phyloP scores from a whole-genome alignment of 2,113 vertebrate genomes.

The Dipodomys merriami region DNA sequence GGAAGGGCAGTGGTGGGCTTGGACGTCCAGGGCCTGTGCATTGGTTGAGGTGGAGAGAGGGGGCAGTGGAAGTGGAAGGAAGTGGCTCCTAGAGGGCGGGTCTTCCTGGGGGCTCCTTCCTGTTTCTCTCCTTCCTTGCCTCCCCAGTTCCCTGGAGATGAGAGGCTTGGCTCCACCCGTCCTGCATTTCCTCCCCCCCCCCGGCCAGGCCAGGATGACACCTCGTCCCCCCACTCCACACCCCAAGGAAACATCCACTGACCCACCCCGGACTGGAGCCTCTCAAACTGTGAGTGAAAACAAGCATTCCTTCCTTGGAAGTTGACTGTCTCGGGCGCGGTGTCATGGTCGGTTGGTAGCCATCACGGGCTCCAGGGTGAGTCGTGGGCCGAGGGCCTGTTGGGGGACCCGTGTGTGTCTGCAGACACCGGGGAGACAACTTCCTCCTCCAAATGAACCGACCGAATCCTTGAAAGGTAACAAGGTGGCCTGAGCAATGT shows the following conservation, averaged over 20 bases:
- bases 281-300: neutral
- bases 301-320: neutral
- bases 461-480: no score
- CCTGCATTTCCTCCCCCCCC: neutral
- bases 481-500: neutral
- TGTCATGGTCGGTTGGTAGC: no score
- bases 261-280: neutral
- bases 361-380: no score
- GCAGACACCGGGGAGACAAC: no score
- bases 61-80: neutral
- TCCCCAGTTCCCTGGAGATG: no score
- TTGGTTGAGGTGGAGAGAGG: no score
- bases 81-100: neutral
- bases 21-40: no score
- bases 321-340: neutral
- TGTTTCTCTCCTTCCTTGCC: neutral
- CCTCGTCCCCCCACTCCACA: no score
- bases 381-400: no score
- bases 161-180: neutral
- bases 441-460: no score
- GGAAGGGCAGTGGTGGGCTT: no score
- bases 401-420: no score
- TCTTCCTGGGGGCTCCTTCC: neutral
- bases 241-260: neutral
- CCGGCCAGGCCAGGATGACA: fast-evolving